Conservation (phyloP, 2,797 vertebrate genomes). For the Furcifer pardalis region DNA sequence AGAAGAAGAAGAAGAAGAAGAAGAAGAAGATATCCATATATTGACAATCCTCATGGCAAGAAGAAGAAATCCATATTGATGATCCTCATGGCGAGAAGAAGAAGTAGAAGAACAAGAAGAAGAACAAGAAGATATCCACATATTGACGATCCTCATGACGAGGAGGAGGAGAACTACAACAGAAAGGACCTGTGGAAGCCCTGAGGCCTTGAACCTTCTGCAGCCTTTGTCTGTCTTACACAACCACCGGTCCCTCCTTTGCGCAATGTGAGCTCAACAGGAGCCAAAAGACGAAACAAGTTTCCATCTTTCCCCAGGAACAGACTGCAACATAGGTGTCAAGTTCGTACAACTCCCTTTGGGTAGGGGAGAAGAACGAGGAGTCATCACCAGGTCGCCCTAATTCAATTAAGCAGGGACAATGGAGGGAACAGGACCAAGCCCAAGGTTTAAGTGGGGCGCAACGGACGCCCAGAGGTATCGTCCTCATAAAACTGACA, state of each 20-base stretch:
- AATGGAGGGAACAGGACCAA: neutral
- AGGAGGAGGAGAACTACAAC: too few relatives aligned
- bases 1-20: too few relatives aligned
- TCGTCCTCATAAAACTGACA: neutral
- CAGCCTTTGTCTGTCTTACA: neutral
- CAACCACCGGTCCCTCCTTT: neutral
- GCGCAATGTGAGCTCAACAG: neutral
- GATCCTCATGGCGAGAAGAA: too few relatives aligned
- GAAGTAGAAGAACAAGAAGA: too few relatives aligned
- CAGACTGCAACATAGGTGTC: neutral
- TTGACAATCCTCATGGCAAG: too few relatives aligned
- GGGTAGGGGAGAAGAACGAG: neutral
- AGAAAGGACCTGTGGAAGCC: too few relatives aligned
- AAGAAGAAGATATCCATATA: too few relatives aligned
- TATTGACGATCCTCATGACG: too few relatives aligned
- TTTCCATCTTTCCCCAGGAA: neutral
- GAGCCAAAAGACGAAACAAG: neutral
- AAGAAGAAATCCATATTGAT: too few relatives aligned
- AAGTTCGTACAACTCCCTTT: neutral
- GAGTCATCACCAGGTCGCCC: neutral
- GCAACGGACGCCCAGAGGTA: neutral
- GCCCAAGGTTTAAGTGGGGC: neutral
- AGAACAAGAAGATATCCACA: too few relatives aligned
- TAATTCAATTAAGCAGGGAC: slow-evolving; percentile 3
- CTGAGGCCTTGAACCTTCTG: neutral